A percentile compares a stretch with the other conserved stretches of the same genome.
These are phyloP conservation scores for Lithodes maja DNA, from an alignment of 2,888 invertebrate genomes.

Conservation along the genomic window DNA sequence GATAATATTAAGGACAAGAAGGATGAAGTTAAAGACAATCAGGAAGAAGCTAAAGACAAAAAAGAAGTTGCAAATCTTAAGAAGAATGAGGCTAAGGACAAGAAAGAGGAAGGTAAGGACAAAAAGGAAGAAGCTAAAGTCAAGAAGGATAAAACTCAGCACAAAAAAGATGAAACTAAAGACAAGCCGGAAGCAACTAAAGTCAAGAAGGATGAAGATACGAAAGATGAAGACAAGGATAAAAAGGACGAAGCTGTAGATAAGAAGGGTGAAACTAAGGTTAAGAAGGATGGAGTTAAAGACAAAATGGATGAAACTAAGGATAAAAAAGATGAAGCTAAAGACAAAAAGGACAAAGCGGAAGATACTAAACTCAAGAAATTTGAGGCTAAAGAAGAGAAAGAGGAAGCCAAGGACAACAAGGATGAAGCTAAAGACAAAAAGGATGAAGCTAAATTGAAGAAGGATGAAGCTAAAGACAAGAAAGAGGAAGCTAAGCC, in stretches of 20 bases:
- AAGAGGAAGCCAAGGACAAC: conserved; percentile 70
- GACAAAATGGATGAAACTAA: conserved; percentile 74
- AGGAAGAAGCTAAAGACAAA: conserved; percentile 73
- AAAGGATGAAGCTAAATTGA: conserved; percentile 46
- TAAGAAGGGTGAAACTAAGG: conserved; percentile 38
- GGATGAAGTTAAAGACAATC: conserved; percentile 73
- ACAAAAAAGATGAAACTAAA: conserved; percentile 40
- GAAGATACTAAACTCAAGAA: conserved; percentile 56
- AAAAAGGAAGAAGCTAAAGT: conserved; percentile 31
- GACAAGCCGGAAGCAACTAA: conserved; percentile 24
- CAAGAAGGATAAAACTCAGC: background rate
- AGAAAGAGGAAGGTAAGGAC: conserved; percentile 70
- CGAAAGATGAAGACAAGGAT: conserved; percentile 34
- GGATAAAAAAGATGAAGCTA: conserved; percentile 68
- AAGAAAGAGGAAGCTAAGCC: background rate
- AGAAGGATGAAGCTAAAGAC: conserved; percentile 40
- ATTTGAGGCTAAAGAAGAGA: conserved; percentile 53
- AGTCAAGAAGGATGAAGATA: conserved; percentile 30
- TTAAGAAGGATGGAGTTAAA: conserved; percentile 71
- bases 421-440: conserved; percentile 53
- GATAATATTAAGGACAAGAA: background rate
- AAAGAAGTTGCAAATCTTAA: conserved; percentile 74
- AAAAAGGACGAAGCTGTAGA: conserved; percentile 27
- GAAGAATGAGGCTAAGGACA: conserved; percentile 74
- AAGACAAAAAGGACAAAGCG: conserved; percentile 56